Conservation (phyloP, 1,140 invertebrate genomes). For the Planococcus citri region DNA sequence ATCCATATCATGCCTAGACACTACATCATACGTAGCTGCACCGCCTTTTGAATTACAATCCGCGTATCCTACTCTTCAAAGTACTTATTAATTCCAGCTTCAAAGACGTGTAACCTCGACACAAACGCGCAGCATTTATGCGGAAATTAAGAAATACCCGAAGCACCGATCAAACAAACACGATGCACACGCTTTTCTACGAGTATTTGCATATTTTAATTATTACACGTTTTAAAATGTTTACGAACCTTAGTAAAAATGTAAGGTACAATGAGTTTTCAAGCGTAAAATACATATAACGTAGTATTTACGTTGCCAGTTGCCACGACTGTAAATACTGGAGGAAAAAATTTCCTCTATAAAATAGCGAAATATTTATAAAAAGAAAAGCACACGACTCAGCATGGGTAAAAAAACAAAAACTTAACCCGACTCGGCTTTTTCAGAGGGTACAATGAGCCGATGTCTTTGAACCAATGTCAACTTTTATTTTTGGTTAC, state of each 20-base stretch:
- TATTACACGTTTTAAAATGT: not conserved
- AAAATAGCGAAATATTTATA: too few relatives aligned
- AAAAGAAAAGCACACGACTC: too few relatives aligned
- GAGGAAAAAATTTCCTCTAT: too few relatives aligned
- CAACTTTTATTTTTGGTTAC: not conserved
- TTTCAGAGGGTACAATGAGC: not conserved
- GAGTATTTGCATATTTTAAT: constrained; percentile 8
- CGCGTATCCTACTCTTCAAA: not conserved
- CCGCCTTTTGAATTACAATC: not conserved
- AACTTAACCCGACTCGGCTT: not conserved
- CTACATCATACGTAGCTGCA: not conserved
- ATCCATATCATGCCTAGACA: not conserved
- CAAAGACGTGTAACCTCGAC: not conserved
- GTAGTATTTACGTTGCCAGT: too few relatives aligned
- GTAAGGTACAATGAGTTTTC: not conserved
- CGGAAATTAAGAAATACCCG: constrained; percentile 7
- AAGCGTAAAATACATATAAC: constrained; percentile 1
- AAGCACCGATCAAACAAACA: not conserved
- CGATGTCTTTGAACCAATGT: not conserved
- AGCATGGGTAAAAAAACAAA: not conserved
- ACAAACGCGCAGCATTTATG: not conserved
- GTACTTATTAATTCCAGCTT: not conserved
- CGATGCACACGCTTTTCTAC: not conserved
- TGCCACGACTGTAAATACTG: too few relatives aligned
- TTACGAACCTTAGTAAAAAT: too few relatives aligned